Evolutionary conservation across 2,113 vertebrate genomes (phyloP), one percentile per base, ranked within the genome.

Genomic region (Anhinga rufa): DNA sequence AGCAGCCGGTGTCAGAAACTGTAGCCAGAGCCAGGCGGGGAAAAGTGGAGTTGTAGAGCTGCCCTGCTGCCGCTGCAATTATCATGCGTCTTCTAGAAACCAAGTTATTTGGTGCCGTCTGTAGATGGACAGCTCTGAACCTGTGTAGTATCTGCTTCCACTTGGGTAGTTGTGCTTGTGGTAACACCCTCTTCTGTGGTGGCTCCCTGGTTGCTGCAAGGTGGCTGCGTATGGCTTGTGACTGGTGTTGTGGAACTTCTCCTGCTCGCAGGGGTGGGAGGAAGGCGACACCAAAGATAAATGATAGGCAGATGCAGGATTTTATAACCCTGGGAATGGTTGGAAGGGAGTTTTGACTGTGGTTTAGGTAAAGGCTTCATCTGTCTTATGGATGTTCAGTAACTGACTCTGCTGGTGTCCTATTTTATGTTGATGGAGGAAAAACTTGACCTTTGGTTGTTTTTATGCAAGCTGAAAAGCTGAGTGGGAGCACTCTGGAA

Each of bases 301-400:
- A 5, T 54, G 58, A 49, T 80, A 84, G 60, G 88, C 88, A 90
- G 81, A 68, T 82, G 62, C 13, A 4, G 69, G 54, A 49, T 84
- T 93, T 87, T 92, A 44, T 66, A 85, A 82, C 62, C 46, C 31
- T 80, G 70, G 57, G 75, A 88, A 88, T 92, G 88, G 55, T 83
- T 75, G 52, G 64, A 95, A 82, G 95, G 96, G 92, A 74, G 55
- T 95, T 96, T 55, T 71, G 88, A 64, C 90, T 95, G 95, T 90
- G 92, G 71, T 64, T 86, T 83, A 93, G 88, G 79, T 76, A 93
- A 78, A 94, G 90, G 92, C 90, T 96, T 96, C 54, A 20, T 86
- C 68, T 78, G n/a, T 88, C 79, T 82, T 83, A 46, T 11, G 24
- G 86, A 68, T 94, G 34, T 75, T 91, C 34, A 36, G 57, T 58